Conservation (phyloP, 2,888 invertebrate genomes). For the Balanococcus diminutus region DNA sequence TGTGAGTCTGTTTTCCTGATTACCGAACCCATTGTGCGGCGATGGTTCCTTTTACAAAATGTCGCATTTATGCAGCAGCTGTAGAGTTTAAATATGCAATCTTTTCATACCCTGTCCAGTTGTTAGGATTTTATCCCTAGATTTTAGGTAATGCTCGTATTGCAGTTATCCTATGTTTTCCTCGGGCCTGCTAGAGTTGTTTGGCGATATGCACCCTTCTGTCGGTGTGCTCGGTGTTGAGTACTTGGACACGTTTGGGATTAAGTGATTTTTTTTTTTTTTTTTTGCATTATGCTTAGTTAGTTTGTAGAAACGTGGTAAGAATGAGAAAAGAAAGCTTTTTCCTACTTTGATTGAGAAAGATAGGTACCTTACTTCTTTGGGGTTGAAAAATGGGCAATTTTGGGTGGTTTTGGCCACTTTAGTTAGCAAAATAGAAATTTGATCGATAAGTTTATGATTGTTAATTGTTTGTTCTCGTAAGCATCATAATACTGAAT, state of each 20-base stretch:
- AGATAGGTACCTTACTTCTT: too few relatives aligned
- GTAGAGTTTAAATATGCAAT: not conserved
- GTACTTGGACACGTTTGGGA: not conserved
- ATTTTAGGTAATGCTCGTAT: not conserved
- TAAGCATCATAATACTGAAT: too few relatives aligned
- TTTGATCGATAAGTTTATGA: too few relatives aligned
- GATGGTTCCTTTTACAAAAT: not conserved
- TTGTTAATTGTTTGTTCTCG: too few relatives aligned
- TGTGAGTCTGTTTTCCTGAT: not conserved
- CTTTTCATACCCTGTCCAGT: not conserved
- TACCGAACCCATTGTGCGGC: not conserved
- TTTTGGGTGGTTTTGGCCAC: too few relatives aligned
- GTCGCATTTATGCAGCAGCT: not conserved
- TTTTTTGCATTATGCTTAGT: too few relatives aligned
- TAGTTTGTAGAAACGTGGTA: too few relatives aligned
- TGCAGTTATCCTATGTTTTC: not conserved
- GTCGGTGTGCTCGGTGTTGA: not conserved
- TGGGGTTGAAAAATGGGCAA: too few relatives aligned
- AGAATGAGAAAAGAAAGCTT: too few relatives aligned
- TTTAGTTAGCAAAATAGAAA: too few relatives aligned
- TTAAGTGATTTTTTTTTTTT: not conserved
- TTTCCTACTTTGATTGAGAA: too few relatives aligned
- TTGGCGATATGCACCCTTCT: not conserved
- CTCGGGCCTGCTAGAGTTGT: not conserved
- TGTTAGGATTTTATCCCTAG: not conserved